phyloP scores from a whole-genome alignment of 2,888 invertebrate species.

The Incurvaria masculella region DNA sequence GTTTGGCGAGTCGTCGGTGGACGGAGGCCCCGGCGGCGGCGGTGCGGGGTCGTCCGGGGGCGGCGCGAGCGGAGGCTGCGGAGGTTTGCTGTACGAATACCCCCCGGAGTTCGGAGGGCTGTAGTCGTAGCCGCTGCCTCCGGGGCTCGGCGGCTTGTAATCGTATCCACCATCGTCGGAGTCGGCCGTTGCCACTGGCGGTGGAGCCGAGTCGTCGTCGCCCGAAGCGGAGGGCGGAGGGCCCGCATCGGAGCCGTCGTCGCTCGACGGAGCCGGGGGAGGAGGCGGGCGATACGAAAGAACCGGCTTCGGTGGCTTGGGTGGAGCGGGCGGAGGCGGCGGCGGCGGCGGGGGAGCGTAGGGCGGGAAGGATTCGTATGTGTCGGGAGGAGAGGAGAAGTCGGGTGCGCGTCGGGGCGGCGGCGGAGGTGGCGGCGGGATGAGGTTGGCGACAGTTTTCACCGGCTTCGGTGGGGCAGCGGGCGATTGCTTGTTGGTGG shows the following conservation, averaged over 20 bases:
- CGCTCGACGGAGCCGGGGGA: not conserved
- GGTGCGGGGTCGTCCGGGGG: not conserved
- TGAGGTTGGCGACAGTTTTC: conserved; percentile 31
- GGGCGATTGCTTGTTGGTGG: conserved; percentile 17
- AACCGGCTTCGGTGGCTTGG: conserved; percentile 12
- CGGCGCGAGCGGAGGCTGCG: conserved; percentile 9
- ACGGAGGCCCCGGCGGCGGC: not conserved
- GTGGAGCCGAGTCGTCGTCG: not conserved
- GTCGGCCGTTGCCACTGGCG: not conserved
- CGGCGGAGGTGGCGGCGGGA: conserved; percentile 38
- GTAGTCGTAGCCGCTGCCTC: conserved; percentile 6
- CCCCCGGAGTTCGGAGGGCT: conserved; percentile 10
- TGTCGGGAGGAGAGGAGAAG: conserved; percentile 35
- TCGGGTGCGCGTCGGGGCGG: conserved; percentile 24
- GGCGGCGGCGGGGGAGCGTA: conserved; percentile 24
- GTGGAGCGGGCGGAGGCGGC: conserved; percentile 15
- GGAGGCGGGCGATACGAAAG: conserved; percentile 24
- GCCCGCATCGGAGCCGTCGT: conserved; percentile 3
- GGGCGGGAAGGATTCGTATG: conserved; percentile 45
- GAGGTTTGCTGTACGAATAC: conserved; percentile 11
- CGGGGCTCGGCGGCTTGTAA: not conserved
- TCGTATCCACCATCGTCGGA: not conserved
- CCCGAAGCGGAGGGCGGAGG: conserved; percentile 7
- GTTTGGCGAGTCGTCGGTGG: conserved; percentile 6
- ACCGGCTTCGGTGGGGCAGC: conserved; percentile 17